Percentiles rank a stretch among this genome's conserved stretches.
phyloP scores from a whole-genome alignment of 2,797 vertebrate genomes.

The Coregonus ussuriensis region DNA sequence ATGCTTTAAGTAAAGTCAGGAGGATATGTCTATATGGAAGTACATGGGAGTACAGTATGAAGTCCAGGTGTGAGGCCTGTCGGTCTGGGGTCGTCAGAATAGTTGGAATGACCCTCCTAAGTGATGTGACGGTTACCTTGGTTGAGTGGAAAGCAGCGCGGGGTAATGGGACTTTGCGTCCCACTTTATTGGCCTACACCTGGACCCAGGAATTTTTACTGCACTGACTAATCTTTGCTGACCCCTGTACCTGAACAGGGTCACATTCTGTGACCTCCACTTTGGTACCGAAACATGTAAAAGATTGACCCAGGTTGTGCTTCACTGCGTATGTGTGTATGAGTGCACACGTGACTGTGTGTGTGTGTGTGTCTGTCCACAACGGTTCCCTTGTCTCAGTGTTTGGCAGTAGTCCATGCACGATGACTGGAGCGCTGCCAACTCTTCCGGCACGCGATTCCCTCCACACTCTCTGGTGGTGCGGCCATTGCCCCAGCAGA shows the following conservation, averaged over 20 bases:
- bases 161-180: slow-evolving; percentile 27
- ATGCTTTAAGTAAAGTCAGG: too few relatives aligned
- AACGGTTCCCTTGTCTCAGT: slow-evolving; percentile 5
- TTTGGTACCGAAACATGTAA: slow-evolving; percentile 20
- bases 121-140: slow-evolving; percentile 7
- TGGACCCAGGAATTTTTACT: slow-evolving; percentile 50
- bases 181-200: slow-evolving; percentile 44
- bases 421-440: slow-evolving; percentile 16
- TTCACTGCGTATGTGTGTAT: slow-evolving; percentile 4
- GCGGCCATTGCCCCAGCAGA: background rate
- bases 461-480: background rate
- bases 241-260: background rate
- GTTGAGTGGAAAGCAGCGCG: slow-evolving; percentile 36
- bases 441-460: slow-evolving; percentile 2
- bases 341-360: slow-evolving; percentile 1
- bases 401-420: slow-evolving; percentile 17
- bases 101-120: slow-evolving; percentile 5
- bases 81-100: background rate
- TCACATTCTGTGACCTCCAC: slow-evolving; percentile 7
- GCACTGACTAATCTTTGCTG: slow-evolving; percentile 36
- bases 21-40: too few relatives aligned
- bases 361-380: slow-evolving; percentile 2
- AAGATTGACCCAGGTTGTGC: slow-evolving; percentile 7
- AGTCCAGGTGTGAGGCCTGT: background rate
- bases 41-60: background rate